A percentile compares a stretch with the other conserved stretches of the same genome.
These are phyloP conservation scores for Hirtodrosophila trivittata DNA, from an alignment of 2,888 invertebrate species.

Conservation along the genomic window DNA sequence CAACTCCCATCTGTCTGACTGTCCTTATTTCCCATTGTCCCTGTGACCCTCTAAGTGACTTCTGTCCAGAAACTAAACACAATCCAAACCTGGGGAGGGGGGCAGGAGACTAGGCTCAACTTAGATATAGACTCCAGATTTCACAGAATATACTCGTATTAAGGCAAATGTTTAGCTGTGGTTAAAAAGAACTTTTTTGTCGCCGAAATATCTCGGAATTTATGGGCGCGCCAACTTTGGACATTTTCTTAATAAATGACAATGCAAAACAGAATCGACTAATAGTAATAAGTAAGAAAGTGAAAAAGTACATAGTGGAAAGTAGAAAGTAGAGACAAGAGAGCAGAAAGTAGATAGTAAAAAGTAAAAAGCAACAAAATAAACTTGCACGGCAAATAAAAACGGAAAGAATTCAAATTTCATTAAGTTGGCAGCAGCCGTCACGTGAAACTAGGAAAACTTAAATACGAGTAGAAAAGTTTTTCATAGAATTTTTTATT, in stretches of 20 bases:
- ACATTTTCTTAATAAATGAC: conserved; percentile 60
- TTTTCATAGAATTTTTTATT: conserved; percentile 36
- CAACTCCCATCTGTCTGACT: conserved; percentile 28
- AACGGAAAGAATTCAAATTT: conserved; percentile 51
- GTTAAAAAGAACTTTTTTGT: conserved; percentile 35
- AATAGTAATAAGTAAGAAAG: conserved; percentile 23
- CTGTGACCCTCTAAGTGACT: conserved; percentile 22
- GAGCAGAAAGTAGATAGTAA: conserved; percentile 26
- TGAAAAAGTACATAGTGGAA: conserved; percentile 4
- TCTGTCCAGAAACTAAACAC: conserved; percentile 41
- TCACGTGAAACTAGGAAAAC: conserved; percentile 45
- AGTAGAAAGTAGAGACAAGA: conserved; percentile 14
- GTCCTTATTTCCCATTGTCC: conserved; percentile 6
- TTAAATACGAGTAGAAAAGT: conserved; percentile 32
- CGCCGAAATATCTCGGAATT: conserved; percentile 55
- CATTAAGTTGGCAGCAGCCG: conserved; percentile 67
- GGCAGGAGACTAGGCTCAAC: conserved; percentile 18
- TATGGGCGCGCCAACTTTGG: conserved; percentile 68
- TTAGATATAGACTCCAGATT: neutral
- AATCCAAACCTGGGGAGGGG: no score
- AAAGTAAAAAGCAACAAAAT: conserved; percentile 48
- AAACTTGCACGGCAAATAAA: conserved; percentile 30
- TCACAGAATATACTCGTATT: conserved; percentile 4
- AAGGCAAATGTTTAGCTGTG: conserved; percentile 18
- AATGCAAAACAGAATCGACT: conserved; percentile 42